Conservation (phyloP, 1,140 invertebrate genomes). For the Mercenaria mercenaria region DNA sequence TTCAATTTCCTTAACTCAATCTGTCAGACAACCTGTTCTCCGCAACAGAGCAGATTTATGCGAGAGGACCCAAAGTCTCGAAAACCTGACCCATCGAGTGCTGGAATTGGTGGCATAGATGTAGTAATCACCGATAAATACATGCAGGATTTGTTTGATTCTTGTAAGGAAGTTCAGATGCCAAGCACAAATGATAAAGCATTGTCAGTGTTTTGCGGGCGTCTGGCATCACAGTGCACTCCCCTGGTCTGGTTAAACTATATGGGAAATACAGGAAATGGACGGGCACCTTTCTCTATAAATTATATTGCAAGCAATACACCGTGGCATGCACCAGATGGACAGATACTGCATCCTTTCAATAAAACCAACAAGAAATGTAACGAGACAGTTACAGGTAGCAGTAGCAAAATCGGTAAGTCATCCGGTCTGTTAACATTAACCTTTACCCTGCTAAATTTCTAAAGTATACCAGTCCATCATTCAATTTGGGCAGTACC, state of each 20-base stretch:
- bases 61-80: not conserved
- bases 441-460: too few species aligned
- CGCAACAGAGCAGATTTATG: conserved; percentile 92
- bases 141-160: conserved; percentile 91
- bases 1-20: conserved; percentile 93
- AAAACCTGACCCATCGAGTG: not conserved
- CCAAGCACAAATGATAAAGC: conserved; percentile 91
- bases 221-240: conserved; percentile 84
- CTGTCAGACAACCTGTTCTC: conserved; percentile 94
- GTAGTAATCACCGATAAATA: conserved; percentile 89
- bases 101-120: conserved; percentile 86
- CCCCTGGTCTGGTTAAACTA: conserved; percentile 85
- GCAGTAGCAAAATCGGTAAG: conserved; percentile 72
- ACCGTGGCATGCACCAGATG: conserved; percentile 68
- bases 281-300: conserved; percentile 93
- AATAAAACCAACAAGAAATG: conserved; percentile 90
- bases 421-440: not conserved
- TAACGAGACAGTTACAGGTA: conserved; percentile 88
- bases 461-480: too few species aligned
- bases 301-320: conserved; percentile 87
- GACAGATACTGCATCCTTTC: conserved; percentile 87
- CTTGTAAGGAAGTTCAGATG: conserved; percentile 93
- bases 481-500: too few species aligned
- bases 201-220: conserved; percentile 93
- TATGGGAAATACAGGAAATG: conserved; percentile 90